phyloP scores from a whole-genome alignment of 2,113 vertebrate species.

The Tinamus guttatus region DNA sequence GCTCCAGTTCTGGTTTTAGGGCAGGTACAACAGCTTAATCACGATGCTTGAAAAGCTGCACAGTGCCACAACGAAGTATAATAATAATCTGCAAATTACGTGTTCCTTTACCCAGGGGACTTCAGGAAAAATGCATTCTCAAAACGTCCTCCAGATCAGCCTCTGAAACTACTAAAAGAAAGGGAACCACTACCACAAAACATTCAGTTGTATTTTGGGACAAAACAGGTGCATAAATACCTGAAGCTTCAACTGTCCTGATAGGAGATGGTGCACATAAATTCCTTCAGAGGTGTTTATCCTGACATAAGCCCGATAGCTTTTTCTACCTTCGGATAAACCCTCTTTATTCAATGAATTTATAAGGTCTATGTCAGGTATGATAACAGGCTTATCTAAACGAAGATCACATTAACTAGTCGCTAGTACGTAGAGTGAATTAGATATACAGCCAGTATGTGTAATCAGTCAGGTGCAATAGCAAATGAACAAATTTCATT shows the following conservation, averaged over 20 bases:
- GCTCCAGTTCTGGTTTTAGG: neutral
- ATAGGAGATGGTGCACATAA: neutral
- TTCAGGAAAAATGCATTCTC: neutral
- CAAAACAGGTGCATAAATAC: neutral
- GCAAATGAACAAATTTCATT: neutral
- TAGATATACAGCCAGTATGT: neutral
- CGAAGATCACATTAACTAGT: neutral
- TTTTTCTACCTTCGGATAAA: neutral
- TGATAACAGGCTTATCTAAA: neutral
- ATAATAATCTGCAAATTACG: neutral
- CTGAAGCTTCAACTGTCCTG: neutral
- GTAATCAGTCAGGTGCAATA: accelerated
- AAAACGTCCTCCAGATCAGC: neutral
- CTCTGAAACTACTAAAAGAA: neutral
- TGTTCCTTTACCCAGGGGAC: neutral
- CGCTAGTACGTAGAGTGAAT: accelerated
- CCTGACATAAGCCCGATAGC: neutral
- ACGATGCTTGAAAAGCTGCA: neutral
- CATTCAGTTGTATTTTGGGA: neutral
- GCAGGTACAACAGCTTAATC: neutral
- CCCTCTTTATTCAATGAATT: neutral
- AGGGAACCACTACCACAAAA: neutral
- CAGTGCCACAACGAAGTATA: neutral
- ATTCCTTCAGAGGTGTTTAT: neutral
- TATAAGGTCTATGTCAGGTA: neutral